These are phyloP conservation scores for Cactoblastis cactorum DNA, from an alignment of 2,888 invertebrate genomes.

Conservation along the genomic window DNA sequence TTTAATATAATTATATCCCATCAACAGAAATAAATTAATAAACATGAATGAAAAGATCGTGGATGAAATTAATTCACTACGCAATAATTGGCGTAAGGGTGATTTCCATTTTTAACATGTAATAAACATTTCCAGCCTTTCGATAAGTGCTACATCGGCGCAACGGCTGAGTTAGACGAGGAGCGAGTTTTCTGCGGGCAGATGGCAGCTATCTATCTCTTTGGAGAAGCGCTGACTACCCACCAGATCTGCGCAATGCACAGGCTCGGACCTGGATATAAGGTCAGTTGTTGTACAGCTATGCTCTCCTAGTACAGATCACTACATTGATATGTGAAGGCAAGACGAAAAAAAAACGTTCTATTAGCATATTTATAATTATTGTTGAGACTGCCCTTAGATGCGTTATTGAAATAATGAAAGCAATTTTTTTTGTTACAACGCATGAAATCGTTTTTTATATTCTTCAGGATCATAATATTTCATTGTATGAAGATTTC, in stretches of 20 bases:
- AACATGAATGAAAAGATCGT: no score
- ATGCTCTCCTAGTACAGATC: not conserved
- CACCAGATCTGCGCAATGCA: slow-evolving; percentile 99
- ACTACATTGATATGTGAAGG: not conserved
- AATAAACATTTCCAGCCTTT: slow-evolving; percentile 86
- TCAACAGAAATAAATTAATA: no score
- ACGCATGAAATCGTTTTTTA: not conserved
- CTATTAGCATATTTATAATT: no score
- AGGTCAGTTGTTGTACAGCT: slow-evolving; percentile 81
- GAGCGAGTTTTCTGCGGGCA: slow-evolving; percentile 99
- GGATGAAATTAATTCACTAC: no score
- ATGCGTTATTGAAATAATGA: no score
- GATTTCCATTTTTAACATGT: not conserved
- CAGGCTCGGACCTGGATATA: slow-evolving; percentile 98
- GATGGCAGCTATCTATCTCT: slow-evolving; percentile 99
- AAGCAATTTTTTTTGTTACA: not conserved
- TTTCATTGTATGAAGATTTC: not conserved
- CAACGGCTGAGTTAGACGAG: slow-evolving; percentile 97
- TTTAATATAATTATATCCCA: no score
- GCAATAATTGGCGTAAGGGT: no score
- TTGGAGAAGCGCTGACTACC: slow-evolving; percentile 97
- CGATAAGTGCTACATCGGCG: slow-evolving; percentile 99
- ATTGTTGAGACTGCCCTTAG: not conserved
- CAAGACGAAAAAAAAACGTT: no score
- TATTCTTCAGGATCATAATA: not conserved